phyloP scores from a whole-genome alignment of 2,888 invertebrate genomes.

The Fissipunctia ypsillon region DNA sequence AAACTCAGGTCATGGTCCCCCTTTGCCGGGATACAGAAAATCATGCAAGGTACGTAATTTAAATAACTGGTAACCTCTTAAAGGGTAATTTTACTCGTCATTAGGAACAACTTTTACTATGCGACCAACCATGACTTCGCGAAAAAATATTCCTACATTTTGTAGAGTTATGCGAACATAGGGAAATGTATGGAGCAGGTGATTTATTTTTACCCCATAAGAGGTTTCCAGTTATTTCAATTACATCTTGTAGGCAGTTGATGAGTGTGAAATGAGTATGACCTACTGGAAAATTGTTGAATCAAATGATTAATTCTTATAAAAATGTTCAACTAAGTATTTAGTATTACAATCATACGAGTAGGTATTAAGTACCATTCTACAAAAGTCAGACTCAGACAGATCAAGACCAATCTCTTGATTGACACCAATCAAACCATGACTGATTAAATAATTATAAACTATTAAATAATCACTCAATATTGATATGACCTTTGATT shows the following conservation, averaged over 20 bases:
- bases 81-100: background rate
- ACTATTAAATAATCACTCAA: constrained; percentile 13
- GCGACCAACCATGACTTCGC: background rate
- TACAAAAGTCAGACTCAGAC: constrained; percentile 18
- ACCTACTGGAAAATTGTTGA: background rate
- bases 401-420: constrained; percentile 18
- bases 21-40: background rate
- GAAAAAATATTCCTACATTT: background rate
- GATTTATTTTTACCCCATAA: background rate
- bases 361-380: background rate
- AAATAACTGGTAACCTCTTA: background rate
- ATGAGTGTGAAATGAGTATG: too few relatives aligned
- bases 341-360: background rate
- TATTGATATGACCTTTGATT: constrained; percentile 41
- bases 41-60: background rate
- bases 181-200: background rate
- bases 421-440: constrained; percentile 30
- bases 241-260: too few relatives aligned
- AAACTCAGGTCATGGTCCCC: background rate
- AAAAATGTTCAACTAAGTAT: too few relatives aligned
- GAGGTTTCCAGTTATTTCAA: background rate
- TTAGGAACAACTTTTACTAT: too few relatives aligned
- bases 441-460: constrained; percentile 34
- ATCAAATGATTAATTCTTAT: background rate
- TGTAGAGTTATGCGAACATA: background rate